Evolutionary conservation across 2,888 invertebrate species (phyloP).

Genomic region (Eumerus sabulonum): DNA sequence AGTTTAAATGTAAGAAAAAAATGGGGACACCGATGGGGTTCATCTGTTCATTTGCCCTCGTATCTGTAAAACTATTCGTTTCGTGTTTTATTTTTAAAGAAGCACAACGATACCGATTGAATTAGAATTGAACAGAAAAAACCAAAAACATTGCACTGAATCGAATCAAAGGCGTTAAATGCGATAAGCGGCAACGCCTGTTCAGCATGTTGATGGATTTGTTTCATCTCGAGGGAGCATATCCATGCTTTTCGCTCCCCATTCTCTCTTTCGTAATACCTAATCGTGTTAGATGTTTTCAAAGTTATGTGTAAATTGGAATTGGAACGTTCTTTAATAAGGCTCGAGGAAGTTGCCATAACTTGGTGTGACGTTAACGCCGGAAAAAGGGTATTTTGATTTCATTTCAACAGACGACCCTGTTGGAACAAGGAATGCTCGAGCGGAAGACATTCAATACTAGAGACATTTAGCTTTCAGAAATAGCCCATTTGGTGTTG

Average conservation of each 20-base stretch:
- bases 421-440: no score
- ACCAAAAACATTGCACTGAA: not conserved
- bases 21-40: no score
- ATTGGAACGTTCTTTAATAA: conserved; percentile 43
- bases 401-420: no score
- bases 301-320: conserved; percentile 44
- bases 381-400: no score
- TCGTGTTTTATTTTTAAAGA: conserved; percentile 11
- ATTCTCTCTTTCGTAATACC: not conserved
- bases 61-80: conserved; percentile 1
- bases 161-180: conserved; percentile 47
- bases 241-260: not conserved
- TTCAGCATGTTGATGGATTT: conserved; percentile 33
- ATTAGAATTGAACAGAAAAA: not conserved
- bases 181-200: conserved; percentile 54
- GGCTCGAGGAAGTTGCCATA: conserved; percentile 6
- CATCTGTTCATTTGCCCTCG: not conserved
- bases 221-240: conserved; percentile 16
- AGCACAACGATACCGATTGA: conserved; percentile 5
- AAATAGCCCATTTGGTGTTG: no score
- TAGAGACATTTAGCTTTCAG: no score
- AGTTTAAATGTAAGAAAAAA: no score
- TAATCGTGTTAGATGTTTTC: not conserved
- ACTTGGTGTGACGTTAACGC: no score
- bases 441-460: no score